Evolutionary conservation across 1,140 invertebrate genomes (phyloP).

Genomic region (Hyles vespertilio): DNA sequence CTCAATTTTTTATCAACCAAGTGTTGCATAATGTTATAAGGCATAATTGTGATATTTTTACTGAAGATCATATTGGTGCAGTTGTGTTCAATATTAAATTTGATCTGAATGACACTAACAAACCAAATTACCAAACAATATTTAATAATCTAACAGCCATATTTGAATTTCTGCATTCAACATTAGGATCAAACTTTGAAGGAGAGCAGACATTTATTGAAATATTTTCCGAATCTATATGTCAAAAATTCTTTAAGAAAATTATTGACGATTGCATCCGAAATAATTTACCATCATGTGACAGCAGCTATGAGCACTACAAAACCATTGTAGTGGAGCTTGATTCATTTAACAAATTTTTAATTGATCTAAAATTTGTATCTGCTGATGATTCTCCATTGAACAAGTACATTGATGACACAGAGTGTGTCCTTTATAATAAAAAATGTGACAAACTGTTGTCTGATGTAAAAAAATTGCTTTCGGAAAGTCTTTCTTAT

Average conservation of each 20-base stretch:
- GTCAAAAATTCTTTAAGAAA: conserved; percentile 54
- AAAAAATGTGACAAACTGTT: conserved; percentile 69
- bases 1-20: conserved; percentile 58
- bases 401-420: conserved; percentile 58
- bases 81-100: conserved; percentile 65
- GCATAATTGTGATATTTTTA: conserved; percentile 66
- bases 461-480: conserved; percentile 44
- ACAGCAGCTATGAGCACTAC: conserved; percentile 55
- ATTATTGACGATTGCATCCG: conserved; percentile 63
- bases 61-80: conserved; percentile 55
- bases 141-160: conserved; percentile 66
- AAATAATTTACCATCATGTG: conserved; percentile 55
- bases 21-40: conserved; percentile 55
- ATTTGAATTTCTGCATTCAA: conserved; percentile 66
- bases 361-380: conserved; percentile 66
- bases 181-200: conserved; percentile 52
- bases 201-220: conserved; percentile 52
- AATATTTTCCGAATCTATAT: conserved; percentile 50
- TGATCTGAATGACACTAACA: conserved; percentile 43
- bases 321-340: conserved; percentile 61
- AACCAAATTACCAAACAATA: conserved; percentile 60
- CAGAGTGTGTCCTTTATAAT: conserved; percentile 60
- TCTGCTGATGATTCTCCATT: conserved; percentile 53
- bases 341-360: conserved; percentile 65
- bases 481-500: conserved; percentile 54